Evolutionary conservation across 1,140 invertebrate species (phyloP), one percentile per base, ranked within the genome.

Genomic region (Drosophila persimilis): DNA sequence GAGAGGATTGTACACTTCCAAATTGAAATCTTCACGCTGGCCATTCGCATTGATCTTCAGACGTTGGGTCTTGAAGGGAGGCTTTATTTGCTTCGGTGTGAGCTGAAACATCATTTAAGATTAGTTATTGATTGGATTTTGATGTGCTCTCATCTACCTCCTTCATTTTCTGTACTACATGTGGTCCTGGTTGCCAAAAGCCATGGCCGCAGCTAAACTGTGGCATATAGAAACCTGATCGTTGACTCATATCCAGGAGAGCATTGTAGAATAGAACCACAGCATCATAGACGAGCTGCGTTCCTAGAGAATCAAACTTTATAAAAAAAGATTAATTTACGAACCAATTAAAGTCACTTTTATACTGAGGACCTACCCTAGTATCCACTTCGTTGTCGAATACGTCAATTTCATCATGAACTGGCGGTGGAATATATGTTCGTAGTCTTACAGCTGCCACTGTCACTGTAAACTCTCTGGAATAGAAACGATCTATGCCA

Each of bases 11-110:
- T 97, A 94, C 39, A 98, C 94, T 81, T 96, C 95, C 22, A 98
- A 92, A 46, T 94, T 94, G 72, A 97, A 97, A 62, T 95, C 93
- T 26, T 93, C 93, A 45, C 96, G 92, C 74, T 95, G 93, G 1
- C 96, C 96, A 90, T 92, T 59, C n/a, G 93, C 92, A 69, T 96
- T 95, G 72, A 98, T 95, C 13, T 92, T 91, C n/a, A 98, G 94
- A n/a, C 93, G 65, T 50, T 91, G 89, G 1, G 89, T 90, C 9
- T 88, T 89, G 26, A 70, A 90, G 0, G 79, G 81, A 1, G 89
- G 89, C 11, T 64, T 78, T 0, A 73, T 71, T 39, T 64, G 58
- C 15, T 88, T 89, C 0, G 79, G 53, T 4, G 83, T 62, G 0
- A 90, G 13, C 89, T 90, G 13, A 45, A 20, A 9, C 1, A 8